Evolutionary conservation across 2,888 invertebrate species (phyloP).

Genomic region (Drosophila emarginata): DNA sequence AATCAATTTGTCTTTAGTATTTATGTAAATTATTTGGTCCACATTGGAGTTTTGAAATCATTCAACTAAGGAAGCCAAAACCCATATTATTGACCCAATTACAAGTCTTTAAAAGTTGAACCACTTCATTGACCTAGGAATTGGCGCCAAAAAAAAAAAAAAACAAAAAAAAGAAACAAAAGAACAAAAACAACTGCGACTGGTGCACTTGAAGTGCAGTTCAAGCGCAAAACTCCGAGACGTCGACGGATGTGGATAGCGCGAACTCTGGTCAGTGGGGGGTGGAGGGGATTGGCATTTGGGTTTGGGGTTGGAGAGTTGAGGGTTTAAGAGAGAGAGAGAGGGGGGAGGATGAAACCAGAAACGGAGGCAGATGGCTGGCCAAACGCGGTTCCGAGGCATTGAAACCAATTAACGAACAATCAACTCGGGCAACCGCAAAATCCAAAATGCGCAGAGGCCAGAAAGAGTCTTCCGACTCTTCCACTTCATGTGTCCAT

Average conservation of each 20-base stretch:
- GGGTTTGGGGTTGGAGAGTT: no score
- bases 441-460: slow-evolving; percentile 58
- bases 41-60: not conserved
- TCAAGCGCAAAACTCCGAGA: slow-evolving; percentile 32
- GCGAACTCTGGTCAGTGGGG: not conserved
- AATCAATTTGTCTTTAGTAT: no score
- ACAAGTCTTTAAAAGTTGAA: slow-evolving; percentile 10
- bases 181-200: slow-evolving; percentile 9
- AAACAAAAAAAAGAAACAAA: not conserved
- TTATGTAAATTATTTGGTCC: not conserved
- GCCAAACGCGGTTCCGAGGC: slow-evolving; percentile 57
- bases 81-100: slow-evolving; percentile 1
- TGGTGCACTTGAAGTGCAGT: slow-evolving; percentile 45
- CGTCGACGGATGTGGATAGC: not conserved
- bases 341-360: not conserved
- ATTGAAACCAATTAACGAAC: slow-evolving; percentile 71
- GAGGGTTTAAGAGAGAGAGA: not conserved
- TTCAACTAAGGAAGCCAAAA: not conserved
- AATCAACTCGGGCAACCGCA: slow-evolving; percentile 69
- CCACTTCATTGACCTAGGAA: slow-evolving; percentile 4
- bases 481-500: slow-evolving; percentile 20
- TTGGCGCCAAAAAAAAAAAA: not conserved
- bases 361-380: slow-evolving; percentile 30
- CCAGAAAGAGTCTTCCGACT: slow-evolving; percentile 17
- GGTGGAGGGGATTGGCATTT: not conserved